Evolutionary conservation across 23 tunicate species (phyloP).

Genomic region (Ascidia mentula): DNA sequence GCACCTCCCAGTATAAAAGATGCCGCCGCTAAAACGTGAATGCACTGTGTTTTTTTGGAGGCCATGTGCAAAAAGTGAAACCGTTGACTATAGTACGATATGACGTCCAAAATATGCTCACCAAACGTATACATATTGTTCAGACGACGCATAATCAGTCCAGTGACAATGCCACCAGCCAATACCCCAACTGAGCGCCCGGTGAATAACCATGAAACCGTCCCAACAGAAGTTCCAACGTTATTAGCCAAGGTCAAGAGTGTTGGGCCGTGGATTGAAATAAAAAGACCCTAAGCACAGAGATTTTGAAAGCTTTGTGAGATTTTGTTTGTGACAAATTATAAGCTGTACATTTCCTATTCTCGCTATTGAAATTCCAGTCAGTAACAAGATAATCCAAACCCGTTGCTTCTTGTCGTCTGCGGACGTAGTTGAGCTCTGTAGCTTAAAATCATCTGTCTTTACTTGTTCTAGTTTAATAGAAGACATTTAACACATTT

Average conservation of each 20-base stretch:
- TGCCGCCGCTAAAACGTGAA: conserved; percentile 37
- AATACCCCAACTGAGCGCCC: conserved; percentile 82
- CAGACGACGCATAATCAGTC: conserved; percentile 58
- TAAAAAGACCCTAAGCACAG: conserved; percentile 73
- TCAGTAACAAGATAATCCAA: conserved; percentile 14
- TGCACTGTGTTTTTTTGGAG: neutral
- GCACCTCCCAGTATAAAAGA: conserved; percentile 49
- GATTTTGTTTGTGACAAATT: neutral
- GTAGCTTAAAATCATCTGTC: too few relatives aligned
- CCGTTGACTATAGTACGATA: neutral
- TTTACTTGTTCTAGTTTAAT: too few relatives aligned
- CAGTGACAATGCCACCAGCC: conserved; percentile 86
- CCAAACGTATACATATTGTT: conserved; percentile 76
- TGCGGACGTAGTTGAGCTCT: neutral
- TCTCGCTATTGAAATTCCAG: conserved; percentile 59
- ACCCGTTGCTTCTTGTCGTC: neutral
- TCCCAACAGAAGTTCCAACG: conserved; percentile 49
- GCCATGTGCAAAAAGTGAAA: neutral
- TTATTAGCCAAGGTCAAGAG: conserved; percentile 78
- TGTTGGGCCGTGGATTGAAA: conserved; percentile 94
- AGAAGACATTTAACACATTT: too few relatives aligned
- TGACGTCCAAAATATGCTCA: neutral
- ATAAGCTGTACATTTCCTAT: conserved; percentile 58
- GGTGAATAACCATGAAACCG: conserved; percentile 84
- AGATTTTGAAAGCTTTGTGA: too few relatives aligned